Percentiles rank a stretch among this genome's conserved stretches.
Conservation (phyloP, 2,888 invertebrate genomes). For the Periphyllus acericola region DNA sequence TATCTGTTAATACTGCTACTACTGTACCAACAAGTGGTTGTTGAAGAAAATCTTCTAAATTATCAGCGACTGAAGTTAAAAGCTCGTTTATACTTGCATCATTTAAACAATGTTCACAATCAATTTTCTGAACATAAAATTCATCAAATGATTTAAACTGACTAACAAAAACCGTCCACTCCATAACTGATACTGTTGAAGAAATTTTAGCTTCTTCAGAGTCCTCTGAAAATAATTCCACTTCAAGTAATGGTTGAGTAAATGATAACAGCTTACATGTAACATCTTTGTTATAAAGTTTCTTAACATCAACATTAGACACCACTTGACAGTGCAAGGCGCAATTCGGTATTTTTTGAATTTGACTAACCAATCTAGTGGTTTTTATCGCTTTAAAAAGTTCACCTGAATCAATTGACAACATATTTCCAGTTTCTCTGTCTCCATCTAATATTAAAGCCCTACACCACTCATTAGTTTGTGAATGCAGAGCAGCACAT, state of each 20-base stretch:
- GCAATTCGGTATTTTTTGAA: slow-evolving; percentile 52
- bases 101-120: neutral
- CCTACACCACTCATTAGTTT: slow-evolving; percentile 36
- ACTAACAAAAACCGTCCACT: slow-evolving; percentile 1
- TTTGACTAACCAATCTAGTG: slow-evolving; percentile 39
- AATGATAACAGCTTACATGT: slow-evolving; percentile 23
- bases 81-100: neutral
- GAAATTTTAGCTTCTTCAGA: neutral
- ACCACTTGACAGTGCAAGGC: slow-evolving; percentile 21
- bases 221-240: slow-evolving; percentile 18
- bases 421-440: slow-evolving; percentile 1
- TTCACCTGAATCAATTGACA: slow-evolving; percentile 44
- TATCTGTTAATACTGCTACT: slow-evolving; percentile 14
- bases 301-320: slow-evolving; percentile 17
- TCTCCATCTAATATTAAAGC: slow-evolving; percentile 19
- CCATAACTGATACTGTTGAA: neutral
- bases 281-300: slow-evolving; percentile 24
- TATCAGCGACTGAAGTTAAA: neutral
- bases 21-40: neutral
- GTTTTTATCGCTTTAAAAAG: slow-evolving; percentile 27
- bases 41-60: neutral
- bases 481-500: slow-evolving; percentile 43
- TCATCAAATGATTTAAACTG: slow-evolving; percentile 44
- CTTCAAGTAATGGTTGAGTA: slow-evolving; percentile 14
- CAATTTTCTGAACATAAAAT: slow-evolving; percentile 20